Conservation (phyloP, 2,797 vertebrate genomes). For the Xenopus petersii region DNA sequence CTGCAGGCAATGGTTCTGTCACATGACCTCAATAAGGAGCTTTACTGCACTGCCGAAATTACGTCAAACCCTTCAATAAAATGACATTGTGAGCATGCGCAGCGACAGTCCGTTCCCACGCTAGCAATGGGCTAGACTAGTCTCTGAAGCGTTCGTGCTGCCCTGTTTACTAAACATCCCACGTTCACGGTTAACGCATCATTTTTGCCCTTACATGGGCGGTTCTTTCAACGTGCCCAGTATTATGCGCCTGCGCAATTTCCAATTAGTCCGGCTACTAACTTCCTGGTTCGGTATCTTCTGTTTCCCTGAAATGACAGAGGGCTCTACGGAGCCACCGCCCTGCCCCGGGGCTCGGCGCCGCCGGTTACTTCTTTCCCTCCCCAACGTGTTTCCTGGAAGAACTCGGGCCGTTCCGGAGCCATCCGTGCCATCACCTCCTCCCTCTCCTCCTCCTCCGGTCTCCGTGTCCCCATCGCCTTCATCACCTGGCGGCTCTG, state of each 20-base stretch:
- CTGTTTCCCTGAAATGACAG: slow-evolving; percentile 27
- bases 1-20: neutral
- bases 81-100: too few species aligned
- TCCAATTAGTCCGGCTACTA: neutral
- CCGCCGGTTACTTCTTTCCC: slow-evolving; percentile 75
- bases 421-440: slow-evolving; percentile 51
- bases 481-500: slow-evolving; percentile 38
- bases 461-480: slow-evolving; percentile 52
- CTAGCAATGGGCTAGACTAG: too few species aligned
- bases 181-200: neutral
- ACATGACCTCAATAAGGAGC: too few species aligned
- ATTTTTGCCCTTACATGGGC: neutral
- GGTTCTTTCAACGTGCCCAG: neutral
- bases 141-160: too few species aligned
- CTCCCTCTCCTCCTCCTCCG: slow-evolving; percentile 39
- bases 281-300: slow-evolving; percentile 39
- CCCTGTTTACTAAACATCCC: too few species aligned
- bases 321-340: slow-evolving; percentile 43
- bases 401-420: slow-evolving; percentile 53
- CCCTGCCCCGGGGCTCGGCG: slow-evolving; percentile 42
- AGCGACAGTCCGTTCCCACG: too few species aligned
- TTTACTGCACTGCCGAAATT: too few species aligned
- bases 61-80: too few species aligned
- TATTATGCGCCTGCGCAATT: slow-evolving; percentile 14
- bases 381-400: slow-evolving; percentile 82